A percentile compares a stretch with the other conserved stretches of the same genome.
These are phyloP conservation scores for Emberiza fucata DNA, from an alignment of 2,113 vertebrate species.

Conservation along the genomic window DNA sequence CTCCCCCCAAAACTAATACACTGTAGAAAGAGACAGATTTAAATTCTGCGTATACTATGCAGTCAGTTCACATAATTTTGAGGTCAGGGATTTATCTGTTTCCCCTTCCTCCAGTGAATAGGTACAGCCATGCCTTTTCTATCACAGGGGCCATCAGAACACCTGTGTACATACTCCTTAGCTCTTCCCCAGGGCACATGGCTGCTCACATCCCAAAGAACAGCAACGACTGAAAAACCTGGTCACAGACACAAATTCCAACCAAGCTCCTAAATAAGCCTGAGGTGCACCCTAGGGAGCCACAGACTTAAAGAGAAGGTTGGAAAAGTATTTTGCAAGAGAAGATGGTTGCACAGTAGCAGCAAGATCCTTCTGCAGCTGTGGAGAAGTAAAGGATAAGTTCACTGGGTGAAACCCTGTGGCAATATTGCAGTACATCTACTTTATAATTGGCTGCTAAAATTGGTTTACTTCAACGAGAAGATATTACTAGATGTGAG, in stretches of 20 bases:
- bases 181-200: background rate
- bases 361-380: background rate
- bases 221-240: rapidly evolving
- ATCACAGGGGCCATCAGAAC: background rate
- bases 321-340: background rate
- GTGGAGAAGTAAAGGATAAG: background rate
- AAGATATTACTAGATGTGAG: background rate
- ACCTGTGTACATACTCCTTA: background rate
- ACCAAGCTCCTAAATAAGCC: background rate
- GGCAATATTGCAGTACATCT: background rate
- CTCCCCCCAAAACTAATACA: rapidly evolving
- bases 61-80: background rate
- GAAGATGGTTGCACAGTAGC: background rate
- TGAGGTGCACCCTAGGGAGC: background rate
- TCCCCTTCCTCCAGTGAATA: background rate
- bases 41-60: background rate
- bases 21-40: background rate
- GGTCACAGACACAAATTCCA: background rate
- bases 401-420: background rate
- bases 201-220: background rate
- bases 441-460: background rate
- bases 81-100: background rate
- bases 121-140: background rate
- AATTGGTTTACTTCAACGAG: background rate
- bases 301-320: background rate